Evolutionary conservation across 2,113 vertebrate species (phyloP).

Genomic region (rat (Rattus norvegicus)): DNA sequence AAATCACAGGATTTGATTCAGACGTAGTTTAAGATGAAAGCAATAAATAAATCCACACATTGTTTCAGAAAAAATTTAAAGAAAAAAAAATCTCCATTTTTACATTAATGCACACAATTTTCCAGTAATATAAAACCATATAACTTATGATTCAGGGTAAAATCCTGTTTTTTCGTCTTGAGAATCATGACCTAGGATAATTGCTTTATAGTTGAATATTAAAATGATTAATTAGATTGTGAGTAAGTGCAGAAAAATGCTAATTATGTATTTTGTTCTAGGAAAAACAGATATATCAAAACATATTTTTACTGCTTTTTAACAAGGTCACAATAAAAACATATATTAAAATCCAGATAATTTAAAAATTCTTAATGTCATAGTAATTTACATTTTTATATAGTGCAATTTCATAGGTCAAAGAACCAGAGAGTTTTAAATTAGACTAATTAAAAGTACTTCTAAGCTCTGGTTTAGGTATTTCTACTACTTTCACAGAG

Average conservation of each 20-base stretch:
- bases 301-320: conserved; percentile 15
- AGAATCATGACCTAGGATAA: conserved; percentile 1
- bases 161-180: neutral
- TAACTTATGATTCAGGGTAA: neutral
- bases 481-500: conserved; percentile 5
- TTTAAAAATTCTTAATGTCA: conserved; percentile 70
- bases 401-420: conserved; percentile 68
- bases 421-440: conserved; percentile 75
- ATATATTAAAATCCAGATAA: conserved; percentile 60
- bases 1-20: conserved; percentile 21
- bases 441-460: conserved; percentile 67
- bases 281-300: conserved; percentile 64
- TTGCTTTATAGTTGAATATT: conserved; percentile 58
- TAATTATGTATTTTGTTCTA: conserved; percentile 48
- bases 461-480: conserved; percentile 60
- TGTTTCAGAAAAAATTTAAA: conserved; percentile 5
- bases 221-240: conserved; percentile 56
- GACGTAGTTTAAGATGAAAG: conserved; percentile 1
- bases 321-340: conserved; percentile 65
- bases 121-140: neutral
- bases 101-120: neutral
- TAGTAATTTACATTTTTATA: conserved; percentile 78
- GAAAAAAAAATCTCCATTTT: conserved; percentile 1
- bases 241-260: conserved; percentile 12
- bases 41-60: neutral